Evolutionary conservation across 2,113 vertebrate genomes (phyloP).

Genomic region (Phyllostomus discolor): DNA sequence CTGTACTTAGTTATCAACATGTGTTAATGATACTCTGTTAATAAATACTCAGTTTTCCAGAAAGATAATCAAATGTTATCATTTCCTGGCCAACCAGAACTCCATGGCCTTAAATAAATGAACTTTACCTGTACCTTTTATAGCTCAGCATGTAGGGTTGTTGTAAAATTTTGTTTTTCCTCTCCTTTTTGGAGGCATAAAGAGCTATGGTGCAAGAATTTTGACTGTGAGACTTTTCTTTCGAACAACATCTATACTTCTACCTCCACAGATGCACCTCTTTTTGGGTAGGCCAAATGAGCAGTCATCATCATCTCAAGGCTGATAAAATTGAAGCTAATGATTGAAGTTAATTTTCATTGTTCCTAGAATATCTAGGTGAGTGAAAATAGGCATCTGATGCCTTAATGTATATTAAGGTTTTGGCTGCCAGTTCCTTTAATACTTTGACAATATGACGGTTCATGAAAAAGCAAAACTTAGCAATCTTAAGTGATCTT

Average conservation of each 20-base stretch:
- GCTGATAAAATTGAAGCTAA: neutral
- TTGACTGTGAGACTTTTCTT: neutral
- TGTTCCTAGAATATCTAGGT: neutral
- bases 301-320: neutral
- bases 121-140: neutral
- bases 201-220: neutral
- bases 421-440: slow-evolving; percentile 5
- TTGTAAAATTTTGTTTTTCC: neutral
- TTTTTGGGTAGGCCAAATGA: neutral
- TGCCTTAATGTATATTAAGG: neutral
- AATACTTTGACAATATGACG: neutral
- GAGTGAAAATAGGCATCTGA: neutral
- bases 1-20: neutral
- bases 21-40: neutral
- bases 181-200: neutral
- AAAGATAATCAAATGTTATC: neutral
- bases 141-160: neutral
- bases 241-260: neutral
- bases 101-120: neutral
- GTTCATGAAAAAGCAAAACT: neutral
- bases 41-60: neutral
- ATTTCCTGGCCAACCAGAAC: neutral
- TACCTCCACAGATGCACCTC: neutral
- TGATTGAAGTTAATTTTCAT: neutral
- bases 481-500: neutral